phyloP scores from a whole-genome alignment of 2,113 vertebrate species.

The Mustela nigripes region DNA sequence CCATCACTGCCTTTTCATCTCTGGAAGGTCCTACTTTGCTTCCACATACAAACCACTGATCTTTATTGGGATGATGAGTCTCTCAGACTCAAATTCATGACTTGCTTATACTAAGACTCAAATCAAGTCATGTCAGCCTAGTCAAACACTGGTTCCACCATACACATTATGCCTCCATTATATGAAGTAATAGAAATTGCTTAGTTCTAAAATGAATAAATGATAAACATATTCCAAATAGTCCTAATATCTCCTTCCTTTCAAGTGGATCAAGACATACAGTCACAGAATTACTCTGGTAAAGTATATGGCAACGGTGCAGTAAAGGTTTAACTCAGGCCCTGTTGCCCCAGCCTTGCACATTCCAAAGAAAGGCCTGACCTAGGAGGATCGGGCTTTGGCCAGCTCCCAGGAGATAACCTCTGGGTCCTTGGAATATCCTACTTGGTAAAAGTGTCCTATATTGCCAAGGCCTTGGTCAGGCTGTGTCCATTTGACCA shows the following conservation, averaged over 20 bases:
- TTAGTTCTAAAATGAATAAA: constrained; percentile 5
- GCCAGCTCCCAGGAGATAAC: background rate
- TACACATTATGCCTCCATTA: background rate
- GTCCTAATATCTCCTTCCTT: background rate
- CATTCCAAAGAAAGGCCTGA: background rate
- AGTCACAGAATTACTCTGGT: background rate
- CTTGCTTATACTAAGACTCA: background rate
- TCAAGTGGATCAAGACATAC: background rate
- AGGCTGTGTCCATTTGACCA: background rate
- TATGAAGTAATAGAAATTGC: background rate
- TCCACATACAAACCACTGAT: background rate
- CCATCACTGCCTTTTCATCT: background rate
- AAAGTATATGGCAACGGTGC: background rate
- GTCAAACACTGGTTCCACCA: background rate
- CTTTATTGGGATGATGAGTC: background rate
- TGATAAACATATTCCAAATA: background rate
- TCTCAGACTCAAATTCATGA: constrained; percentile 34
- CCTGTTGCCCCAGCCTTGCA: background rate
- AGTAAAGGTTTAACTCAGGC: background rate
- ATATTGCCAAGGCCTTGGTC: background rate
- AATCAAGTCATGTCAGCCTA: background rate
- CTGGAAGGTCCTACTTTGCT: background rate
- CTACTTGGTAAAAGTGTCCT: background rate
- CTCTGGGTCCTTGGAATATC: background rate
- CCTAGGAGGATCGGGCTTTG: background rate